A percentile compares a stretch with the other conserved stretches of the same genome.
Evolutionary conservation across 2,888 invertebrate species (phyloP).

Genomic region (Sarcophaga variegata): DNA sequence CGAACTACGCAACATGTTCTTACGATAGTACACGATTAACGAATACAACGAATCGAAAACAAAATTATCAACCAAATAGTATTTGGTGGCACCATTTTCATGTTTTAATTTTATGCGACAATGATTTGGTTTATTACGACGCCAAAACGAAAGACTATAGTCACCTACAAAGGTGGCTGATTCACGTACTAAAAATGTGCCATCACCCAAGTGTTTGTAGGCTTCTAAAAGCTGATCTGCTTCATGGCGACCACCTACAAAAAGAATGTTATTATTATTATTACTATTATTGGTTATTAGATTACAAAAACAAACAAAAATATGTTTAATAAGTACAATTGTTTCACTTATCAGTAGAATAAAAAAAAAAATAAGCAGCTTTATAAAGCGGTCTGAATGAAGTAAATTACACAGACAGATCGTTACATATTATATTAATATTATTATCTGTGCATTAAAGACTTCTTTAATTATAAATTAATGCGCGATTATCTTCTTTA

Average conservation of each 20-base stretch:
- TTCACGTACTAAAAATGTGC: constrained; percentile 95
- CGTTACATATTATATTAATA: not conserved
- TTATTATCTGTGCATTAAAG: no score
- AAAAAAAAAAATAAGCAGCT: no score
- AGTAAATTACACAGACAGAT: not conserved
- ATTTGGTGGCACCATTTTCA: constrained; percentile 93
- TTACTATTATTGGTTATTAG: not conserved
- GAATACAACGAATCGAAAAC: constrained; percentile 96
- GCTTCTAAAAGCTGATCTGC: constrained; percentile 87
- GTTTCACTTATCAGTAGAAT: no score
- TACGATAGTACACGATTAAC: constrained; percentile 94
- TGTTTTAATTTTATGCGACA: constrained; percentile 95
- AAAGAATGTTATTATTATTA: not conserved
- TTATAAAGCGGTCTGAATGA: not conserved
- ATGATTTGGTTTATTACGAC: constrained; percentile 94
- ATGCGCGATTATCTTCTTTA: no score
- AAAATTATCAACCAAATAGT: constrained; percentile 93
- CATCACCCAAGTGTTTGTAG: constrained; percentile 93
- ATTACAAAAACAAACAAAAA: not conserved
- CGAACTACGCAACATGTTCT: constrained; percentile 92
- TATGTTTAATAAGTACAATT: no score
- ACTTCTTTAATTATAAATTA: no score
- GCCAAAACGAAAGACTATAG: constrained; percentile 97
- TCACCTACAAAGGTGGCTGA: constrained; percentile 98
- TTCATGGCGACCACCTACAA: constrained; percentile 87